phyloP scores from a whole-genome alignment of 1,140 invertebrate species.

The Carcinoscorpius rotundicauda region DNA sequence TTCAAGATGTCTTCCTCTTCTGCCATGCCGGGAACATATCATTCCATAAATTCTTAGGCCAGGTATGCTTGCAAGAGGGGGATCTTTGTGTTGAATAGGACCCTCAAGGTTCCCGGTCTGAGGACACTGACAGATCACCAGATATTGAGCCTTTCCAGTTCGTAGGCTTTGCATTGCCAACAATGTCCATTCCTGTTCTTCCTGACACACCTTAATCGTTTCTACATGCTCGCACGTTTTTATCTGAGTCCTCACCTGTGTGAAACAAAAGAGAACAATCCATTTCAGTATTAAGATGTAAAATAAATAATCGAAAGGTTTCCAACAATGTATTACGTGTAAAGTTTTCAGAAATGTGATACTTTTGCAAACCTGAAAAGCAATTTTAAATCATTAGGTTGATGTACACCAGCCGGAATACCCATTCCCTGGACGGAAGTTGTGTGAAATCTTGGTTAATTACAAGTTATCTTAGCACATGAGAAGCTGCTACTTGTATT shows the following conservation, averaged over 20 bases:
- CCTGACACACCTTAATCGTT: constrained; percentile 73
- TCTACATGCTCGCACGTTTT: constrained; percentile 84
- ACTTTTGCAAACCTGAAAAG: no score
- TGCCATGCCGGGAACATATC: constrained; percentile 50
- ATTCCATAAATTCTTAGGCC: constrained; percentile 50
- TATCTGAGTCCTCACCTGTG: constrained; percentile 65
- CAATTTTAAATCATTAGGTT: no score
- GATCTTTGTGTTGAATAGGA: constrained; percentile 87
- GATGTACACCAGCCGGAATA: no score
- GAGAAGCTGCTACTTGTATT: no score
- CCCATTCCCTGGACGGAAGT: no score
- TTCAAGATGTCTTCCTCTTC: constrained; percentile 4
- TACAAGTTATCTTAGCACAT: no score
- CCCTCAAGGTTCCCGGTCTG: constrained; percentile 71
- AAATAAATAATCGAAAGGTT: no score
- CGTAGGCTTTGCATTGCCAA: constrained; percentile 79
- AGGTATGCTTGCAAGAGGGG: constrained; percentile 81
- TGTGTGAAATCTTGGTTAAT: no score
- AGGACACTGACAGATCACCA: constrained; percentile 83
- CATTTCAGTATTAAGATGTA: no score
- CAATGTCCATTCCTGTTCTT: constrained; percentile 79
- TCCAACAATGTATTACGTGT: no score
- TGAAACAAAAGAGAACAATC: no score
- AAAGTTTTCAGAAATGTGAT: no score
- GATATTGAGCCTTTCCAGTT: constrained; percentile 85